Conservation (phyloP, 2,797 vertebrate species). For the Helicolenus hilgendorfi region DNA sequence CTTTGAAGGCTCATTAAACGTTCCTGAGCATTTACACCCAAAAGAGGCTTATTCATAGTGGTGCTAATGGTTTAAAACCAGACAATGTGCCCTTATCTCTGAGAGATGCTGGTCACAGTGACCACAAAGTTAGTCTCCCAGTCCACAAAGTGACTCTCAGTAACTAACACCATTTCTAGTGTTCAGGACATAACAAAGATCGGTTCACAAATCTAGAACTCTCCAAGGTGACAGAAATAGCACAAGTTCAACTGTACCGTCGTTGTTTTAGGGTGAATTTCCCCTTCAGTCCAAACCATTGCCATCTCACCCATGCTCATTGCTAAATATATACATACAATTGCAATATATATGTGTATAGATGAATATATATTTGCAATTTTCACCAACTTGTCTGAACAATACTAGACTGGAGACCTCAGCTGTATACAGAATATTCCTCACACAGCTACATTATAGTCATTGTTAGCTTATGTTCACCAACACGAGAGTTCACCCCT, state of each 20-base stretch:
- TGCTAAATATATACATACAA: slow-evolving; percentile 43
- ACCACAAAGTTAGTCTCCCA: slow-evolving; percentile 62
- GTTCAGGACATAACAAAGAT: not conserved
- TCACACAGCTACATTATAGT: slow-evolving; percentile 53
- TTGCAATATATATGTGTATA: slow-evolving; percentile 76
- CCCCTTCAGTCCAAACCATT: slow-evolving; percentile 68
- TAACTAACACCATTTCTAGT: slow-evolving; percentile 21
- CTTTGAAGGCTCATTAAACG: slow-evolving; percentile 65
- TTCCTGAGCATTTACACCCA: slow-evolving; percentile 61
- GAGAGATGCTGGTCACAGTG: slow-evolving; percentile 76
- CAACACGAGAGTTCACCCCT: slow-evolving; percentile 60
- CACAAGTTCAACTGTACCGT: slow-evolving; percentile 41
- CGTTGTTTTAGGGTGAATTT: slow-evolving; percentile 60
- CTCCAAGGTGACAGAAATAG: slow-evolving; percentile 67
- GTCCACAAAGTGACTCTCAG: slow-evolving; percentile 57
- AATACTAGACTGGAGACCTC: slow-evolving; percentile 83
- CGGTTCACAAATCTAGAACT: slow-evolving; percentile 37
- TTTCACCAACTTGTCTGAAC: slow-evolving; percentile 54
- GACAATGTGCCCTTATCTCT: slow-evolving; percentile 79
- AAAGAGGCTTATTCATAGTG: slow-evolving; percentile 67
- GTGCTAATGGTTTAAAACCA: slow-evolving; percentile 75
- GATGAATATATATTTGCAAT: slow-evolving; percentile 77
- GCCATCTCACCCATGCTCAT: slow-evolving; percentile 70
- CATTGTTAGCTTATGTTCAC: slow-evolving; percentile 66
- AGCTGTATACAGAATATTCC: slow-evolving; percentile 77